Conservation (phyloP, 2,113 vertebrate genomes). For the Octodon degus region DNA sequence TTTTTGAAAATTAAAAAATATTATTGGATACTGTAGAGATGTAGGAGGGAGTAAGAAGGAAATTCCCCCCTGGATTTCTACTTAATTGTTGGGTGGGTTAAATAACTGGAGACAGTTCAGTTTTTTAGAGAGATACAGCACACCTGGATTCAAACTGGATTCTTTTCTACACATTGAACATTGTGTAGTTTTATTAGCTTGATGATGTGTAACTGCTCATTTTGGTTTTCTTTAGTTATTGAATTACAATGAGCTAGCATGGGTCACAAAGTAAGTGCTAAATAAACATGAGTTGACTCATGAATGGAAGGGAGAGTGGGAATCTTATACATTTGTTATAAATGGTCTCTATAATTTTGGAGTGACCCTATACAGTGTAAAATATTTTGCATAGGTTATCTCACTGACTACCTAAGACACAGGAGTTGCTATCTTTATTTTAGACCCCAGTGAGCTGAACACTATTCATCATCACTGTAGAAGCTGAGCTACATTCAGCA, state of each 20-base stretch:
- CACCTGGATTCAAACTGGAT: not conserved
- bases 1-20: conserved; percentile 81
- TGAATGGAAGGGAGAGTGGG: not conserved
- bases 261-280: not conserved
- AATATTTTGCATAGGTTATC: not conserved
- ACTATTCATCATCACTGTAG: no score
- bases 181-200: conserved; percentile 4
- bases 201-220: not conserved
- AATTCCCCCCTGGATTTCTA: conserved; percentile 79
- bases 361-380: not conserved
- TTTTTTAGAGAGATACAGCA: conserved; percentile 13
- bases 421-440: not conserved
- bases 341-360: not conserved
- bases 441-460: not conserved
- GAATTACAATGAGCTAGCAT: conserved; percentile 60
- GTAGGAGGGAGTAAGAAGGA: conserved; percentile 72
- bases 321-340: not conserved
- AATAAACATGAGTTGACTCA: conserved; percentile 11
- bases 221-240: conserved; percentile 14
- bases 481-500: no score
- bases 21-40: conserved; percentile 52
- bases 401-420: not conserved
- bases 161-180: not conserved
- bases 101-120: conserved; percentile 69
- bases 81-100: conserved; percentile 72